Percentiles rank a stretch among this genome's conserved stretches.
These are phyloP conservation scores for Lepidochitona cinerea DNA, from an alignment of 2,888 invertebrate species.

Conservation along the genomic window DNA sequence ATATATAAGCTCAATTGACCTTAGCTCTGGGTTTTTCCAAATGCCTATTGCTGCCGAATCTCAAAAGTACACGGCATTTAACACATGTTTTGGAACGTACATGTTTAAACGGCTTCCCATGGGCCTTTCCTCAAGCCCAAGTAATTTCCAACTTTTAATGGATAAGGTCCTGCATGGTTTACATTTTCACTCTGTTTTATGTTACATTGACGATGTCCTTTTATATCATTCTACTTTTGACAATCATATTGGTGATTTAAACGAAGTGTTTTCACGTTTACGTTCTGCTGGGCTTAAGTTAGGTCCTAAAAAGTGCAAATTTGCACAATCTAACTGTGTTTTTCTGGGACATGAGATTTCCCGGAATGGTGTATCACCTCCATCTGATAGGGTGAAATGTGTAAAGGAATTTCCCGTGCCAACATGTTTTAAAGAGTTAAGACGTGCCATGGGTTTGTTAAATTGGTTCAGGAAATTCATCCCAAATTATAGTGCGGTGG, in stretches of 20 bases:
- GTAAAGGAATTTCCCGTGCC: conserved; percentile 8
- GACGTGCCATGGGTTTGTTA: conserved; percentile 8
- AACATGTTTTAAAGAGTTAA: neutral
- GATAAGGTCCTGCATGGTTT: conserved; percentile 5
- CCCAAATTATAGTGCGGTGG: conserved; percentile 7
- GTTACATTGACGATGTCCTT: conserved; percentile 13
- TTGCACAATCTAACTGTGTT: neutral
- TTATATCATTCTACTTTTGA: conserved; percentile 10
- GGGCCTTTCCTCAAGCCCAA: neutral
- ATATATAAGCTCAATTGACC: conserved; percentile 7
- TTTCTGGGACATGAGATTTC: conserved; percentile 11
- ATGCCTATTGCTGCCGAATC: conserved; percentile 1
- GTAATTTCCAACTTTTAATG: conserved; percentile 12
- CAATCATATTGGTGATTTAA: neutral
- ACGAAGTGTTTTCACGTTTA: neutral
- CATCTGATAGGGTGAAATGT: neutral
- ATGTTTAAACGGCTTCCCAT: conserved; percentile 6
- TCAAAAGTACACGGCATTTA: neutral
- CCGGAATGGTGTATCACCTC: neutral
- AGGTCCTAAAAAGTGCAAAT: conserved; percentile 3
- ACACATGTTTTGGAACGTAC: conserved; percentile 8
- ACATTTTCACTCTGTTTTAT: conserved; percentile 1
- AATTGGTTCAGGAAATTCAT: too few relatives aligned
- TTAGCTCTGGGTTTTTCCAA: conserved; percentile 17
- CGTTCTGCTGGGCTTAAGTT: conserved; percentile 3